phyloP scores from a whole-genome alignment of 1,140 invertebrate genomes.

The Diploscapter pachys region DNA sequence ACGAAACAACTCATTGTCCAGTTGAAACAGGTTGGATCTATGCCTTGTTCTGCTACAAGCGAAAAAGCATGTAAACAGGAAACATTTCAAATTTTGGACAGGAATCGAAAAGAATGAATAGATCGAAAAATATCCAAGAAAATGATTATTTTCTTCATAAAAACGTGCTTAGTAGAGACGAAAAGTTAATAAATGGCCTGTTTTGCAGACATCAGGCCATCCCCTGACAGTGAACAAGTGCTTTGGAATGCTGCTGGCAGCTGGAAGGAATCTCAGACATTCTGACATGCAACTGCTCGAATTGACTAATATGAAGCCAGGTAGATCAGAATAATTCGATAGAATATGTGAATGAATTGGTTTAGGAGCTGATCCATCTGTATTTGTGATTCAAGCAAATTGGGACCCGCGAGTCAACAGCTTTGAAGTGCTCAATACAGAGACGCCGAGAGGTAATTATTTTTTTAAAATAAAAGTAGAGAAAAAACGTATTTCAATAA shows the following conservation, averaged over 20 bases:
- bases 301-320: slow-evolving; percentile 71
- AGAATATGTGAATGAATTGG: background rate
- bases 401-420: slow-evolving; percentile 82
- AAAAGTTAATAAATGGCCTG: background rate
- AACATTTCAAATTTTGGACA: background rate
- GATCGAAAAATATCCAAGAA: background rate
- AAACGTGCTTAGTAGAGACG: background rate
- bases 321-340: slow-evolving; percentile 3
- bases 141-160: background rate
- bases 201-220: slow-evolving; percentile 1
- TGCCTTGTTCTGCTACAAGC: background rate
- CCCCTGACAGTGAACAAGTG: slow-evolving; percentile 64
- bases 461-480: background rate
- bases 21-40: slow-evolving; percentile 72
- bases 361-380: slow-evolving; percentile 24
- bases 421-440: slow-evolving; percentile 78
- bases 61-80: background rate
- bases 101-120: background rate
- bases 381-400: slow-evolving; percentile 71
- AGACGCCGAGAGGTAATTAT: slow-evolving; percentile 68
- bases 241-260: slow-evolving; percentile 88
- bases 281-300: slow-evolving; percentile 92
- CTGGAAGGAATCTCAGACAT: slow-evolving; percentile 85
- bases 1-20: slow-evolving; percentile 87
- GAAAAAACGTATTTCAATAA: background rate